Conservation (phyloP, 2,797 vertebrate genomes). For the Diplodus sargus region DNA sequence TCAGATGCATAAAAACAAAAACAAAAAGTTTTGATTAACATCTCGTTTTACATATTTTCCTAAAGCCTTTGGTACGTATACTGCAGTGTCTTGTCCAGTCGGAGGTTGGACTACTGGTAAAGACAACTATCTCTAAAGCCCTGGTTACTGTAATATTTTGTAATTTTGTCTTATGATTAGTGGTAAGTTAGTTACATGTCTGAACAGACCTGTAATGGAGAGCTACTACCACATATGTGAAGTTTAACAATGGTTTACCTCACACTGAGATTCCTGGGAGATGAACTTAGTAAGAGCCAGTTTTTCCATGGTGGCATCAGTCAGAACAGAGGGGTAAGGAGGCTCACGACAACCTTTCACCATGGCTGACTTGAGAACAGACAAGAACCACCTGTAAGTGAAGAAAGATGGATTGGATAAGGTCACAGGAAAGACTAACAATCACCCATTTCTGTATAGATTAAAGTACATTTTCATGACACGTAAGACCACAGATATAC, state of each 20-base stretch:
- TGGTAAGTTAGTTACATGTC: background rate
- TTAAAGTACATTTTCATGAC: background rate
- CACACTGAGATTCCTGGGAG: slow-evolving; percentile 93
- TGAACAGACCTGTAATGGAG: background rate
- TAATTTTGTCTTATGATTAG: background rate
- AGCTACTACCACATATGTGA: background rate
- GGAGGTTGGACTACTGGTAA: background rate
- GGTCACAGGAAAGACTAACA: background rate
- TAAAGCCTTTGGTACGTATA: too few species aligned
- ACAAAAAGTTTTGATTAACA: background rate
- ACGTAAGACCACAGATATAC: background rate
- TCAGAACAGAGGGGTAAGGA: slow-evolving; percentile 93
- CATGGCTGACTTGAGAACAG: slow-evolving; percentile 92
- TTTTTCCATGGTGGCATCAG: slow-evolving; percentile 98
- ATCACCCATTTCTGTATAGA: background rate
- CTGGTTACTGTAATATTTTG: background rate
- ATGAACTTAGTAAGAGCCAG: slow-evolving; percentile 96
- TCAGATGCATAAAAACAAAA: background rate
- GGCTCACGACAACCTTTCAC: slow-evolving; percentile 94
- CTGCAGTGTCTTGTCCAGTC: background rate
- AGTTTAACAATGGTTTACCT: slow-evolving; percentile 81
- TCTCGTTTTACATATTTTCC: background rate
- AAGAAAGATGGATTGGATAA: background rate
- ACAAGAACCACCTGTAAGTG: slow-evolving; percentile 90
- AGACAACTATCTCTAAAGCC: too few species aligned